Evolutionary conservation across 2,888 invertebrate genomes (phyloP), one percentile per base, ranked within the genome.

Genomic region (Orthosia gothica): DNA sequence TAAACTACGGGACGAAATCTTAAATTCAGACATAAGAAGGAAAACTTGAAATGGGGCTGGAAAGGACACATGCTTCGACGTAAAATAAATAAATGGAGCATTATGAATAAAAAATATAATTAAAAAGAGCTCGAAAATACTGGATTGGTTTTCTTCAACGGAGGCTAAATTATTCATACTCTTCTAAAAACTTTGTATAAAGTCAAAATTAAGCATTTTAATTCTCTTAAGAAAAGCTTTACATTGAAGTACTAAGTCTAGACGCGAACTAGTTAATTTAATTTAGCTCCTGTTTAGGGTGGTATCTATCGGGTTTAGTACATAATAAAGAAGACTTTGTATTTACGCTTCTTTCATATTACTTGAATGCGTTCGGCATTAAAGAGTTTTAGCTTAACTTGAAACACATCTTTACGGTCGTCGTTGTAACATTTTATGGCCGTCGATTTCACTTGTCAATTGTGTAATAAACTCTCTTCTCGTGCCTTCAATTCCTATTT

Each of bases 371-470:
- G 68, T 65, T 74, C 47, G 58, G 61, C 50, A 70, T 84, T 70
- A 81, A 65, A 66, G 66, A 66, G 66, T 69, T 84, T 75, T 57
- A 74, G 82, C 65, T 70, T 80, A 83, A 74, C 63, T 82, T 82
- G 67, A 81, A 75, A 82, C 75, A 76, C 77, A 75, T 80, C 72
- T 83, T 86, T 80, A 75, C 70, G 75, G 79, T 78, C 75, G 72
- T 57, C 83, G 84, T 79, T 86, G 86, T 89, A 84, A 89, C 88
- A 82, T 92, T 91, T 92, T 91, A 90, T 88, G 87, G 82, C 80
- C 81, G 86, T 90, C 91, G 87, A 91, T 92, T 93, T 91, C 87
- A 91, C 88, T 91, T 91, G 92, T 92, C 92, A 91, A 92, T 92
- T 91, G 92, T 90, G 88, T 88, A 91, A 92, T 93, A 94, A 93